A percentile compares a stretch with the other conserved stretches of the same genome.
These are phyloP conservation scores for Spea bombifrons DNA, from an alignment of 2,113 vertebrate genomes.

Conservation along the genomic window DNA sequence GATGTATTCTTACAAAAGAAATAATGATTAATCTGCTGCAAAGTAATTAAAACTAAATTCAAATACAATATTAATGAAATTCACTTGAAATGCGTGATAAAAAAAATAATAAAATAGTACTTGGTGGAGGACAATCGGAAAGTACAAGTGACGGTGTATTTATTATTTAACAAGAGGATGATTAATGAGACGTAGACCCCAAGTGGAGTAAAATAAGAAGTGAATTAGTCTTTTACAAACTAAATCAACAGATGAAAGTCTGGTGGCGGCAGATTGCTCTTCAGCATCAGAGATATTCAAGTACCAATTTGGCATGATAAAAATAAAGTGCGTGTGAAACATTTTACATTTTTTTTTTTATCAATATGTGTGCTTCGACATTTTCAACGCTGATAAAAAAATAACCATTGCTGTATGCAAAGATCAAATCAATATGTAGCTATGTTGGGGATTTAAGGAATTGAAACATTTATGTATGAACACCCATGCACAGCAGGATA, in stretches of 20 bases:
- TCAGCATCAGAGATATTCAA: background rate
- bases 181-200: slow-evolving; percentile 15
- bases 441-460: too few species aligned
- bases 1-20: slow-evolving; percentile 11
- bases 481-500: too few species aligned
- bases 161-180: slow-evolving; percentile 23
- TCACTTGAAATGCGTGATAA: background rate
- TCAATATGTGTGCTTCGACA: background rate
- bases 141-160: slow-evolving; percentile 1
- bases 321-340: background rate
- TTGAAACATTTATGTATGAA: too few species aligned
- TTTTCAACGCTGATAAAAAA: background rate
- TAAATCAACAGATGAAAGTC: slow-evolving; percentile 18
- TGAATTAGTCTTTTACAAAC: slow-evolving; percentile 25
- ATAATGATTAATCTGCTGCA: slow-evolving; percentile 11
- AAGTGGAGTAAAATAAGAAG: slow-evolving; percentile 18
- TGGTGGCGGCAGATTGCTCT: background rate
- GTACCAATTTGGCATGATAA: background rate
- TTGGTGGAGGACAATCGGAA: background rate
- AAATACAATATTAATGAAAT: background rate
- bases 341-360: background rate
- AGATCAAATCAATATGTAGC: too few species aligned
- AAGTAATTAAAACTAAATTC: background rate
- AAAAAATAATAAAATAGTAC: slow-evolving; percentile 7
- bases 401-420: too few species aligned